Percentiles rank a stretch among this genome's conserved stretches.
Evolutionary conservation across 2,113 vertebrate genomes (phyloP).

Genomic region (Pseudorectes ferrugineus): DNA sequence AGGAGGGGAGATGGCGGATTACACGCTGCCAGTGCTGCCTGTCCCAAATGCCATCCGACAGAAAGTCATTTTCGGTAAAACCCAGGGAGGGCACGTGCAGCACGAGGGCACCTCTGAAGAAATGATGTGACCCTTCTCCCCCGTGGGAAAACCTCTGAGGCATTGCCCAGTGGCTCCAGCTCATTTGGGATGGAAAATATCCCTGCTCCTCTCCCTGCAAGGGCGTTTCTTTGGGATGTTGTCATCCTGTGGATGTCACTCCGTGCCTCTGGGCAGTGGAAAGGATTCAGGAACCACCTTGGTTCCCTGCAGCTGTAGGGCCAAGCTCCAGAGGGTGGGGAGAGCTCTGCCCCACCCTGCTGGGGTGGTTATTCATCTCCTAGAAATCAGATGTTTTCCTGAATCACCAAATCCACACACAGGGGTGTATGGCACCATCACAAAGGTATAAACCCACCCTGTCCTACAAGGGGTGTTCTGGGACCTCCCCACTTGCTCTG

Average conservation of each 20-base stretch:
- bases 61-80: slow-evolving; percentile 21
- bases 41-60: not conserved
- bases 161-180: fast-evolving
- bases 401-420: not conserved
- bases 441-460: fast-evolving
- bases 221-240: not conserved
- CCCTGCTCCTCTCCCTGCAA: not conserved
- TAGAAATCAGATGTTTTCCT: not conserved
- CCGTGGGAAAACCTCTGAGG: not conserved
- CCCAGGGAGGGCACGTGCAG: fast-evolving
- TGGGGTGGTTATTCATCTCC: not conserved
- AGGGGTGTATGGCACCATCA: fast-evolving
- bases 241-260: fast-evolving
- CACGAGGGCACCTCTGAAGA: fast-evolving
- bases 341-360: not conserved
- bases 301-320: not conserved
- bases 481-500: not conserved
- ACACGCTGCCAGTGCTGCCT: not conserved
- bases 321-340: not conserved
- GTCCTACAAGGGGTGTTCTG: not conserved
- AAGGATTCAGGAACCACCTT: not conserved
- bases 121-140: fast-evolving
- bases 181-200: not conserved
- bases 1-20: not conserved
- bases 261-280: not conserved